Evolutionary conservation across 2,113 vertebrate genomes (phyloP), one percentile per base, ranked within the genome.

Genomic region (Erpornis zantholeuca): DNA sequence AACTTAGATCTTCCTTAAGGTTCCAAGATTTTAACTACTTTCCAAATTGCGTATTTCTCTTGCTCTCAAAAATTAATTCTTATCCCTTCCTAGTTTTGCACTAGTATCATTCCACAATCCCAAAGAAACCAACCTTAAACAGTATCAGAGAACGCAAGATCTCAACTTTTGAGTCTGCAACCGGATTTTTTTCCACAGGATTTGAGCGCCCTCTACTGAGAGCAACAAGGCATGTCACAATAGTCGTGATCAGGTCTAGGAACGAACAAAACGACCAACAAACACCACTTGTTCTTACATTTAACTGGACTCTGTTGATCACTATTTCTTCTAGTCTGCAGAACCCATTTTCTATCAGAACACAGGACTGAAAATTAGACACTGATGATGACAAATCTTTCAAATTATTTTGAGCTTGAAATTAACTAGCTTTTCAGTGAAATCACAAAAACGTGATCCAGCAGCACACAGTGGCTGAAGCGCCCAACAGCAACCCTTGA

Each of bases 161-260:
- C 45, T 9, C 28, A 35, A 54, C 38, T 59, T 44, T 5, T 0
- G 1, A 18, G 16, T 4, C 8, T 0, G 8, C 29, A 42, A 9
- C 4, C 1, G 4, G 3, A 3, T 4, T 36, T 52, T 68, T 88
- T 82, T 24, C 14, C 19, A 28, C 2, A 8, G 29, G 19, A 42
- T 17, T 25, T 57, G 59, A 35, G 60, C 50, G 66, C 94, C 96
- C 95, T 87, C 96, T 94, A 52, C 89, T 90, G 97, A 93, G 31
- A 54, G 0, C 72, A 47, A 40, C 42, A 12, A 4, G 54, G 50
- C 64, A 84, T 33, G 63, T 57, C 87, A 31, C 7, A 3, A n/a
- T 3, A 66, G 2, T 54, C 45, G 28, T 1, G 5, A 29, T 7
- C 0, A 1, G 40, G 16, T 6, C 10, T 29, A 38, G 52, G 24